Conservation (phyloP, 2,888 invertebrate species). For the Pseudolycoriella hygida region DNA sequence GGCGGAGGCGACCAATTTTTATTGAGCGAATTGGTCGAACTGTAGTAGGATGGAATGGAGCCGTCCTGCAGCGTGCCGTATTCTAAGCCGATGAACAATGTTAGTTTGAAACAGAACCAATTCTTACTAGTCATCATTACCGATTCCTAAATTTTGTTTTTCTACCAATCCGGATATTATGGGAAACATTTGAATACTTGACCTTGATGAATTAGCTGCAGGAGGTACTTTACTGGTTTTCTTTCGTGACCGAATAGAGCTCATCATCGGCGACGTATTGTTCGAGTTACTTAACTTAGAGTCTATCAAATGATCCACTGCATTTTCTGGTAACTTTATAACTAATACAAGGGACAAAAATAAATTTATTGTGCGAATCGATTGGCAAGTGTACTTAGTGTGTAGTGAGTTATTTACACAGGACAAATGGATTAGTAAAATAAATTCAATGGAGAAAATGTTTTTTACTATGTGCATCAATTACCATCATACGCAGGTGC, state of each 20-base stretch:
- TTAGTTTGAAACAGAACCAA: too few relatives aligned
- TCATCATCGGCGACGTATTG: slow-evolving; percentile 3
- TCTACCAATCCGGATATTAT: slow-evolving; percentile 29
- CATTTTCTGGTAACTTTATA: neutral
- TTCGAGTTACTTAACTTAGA: neutral
- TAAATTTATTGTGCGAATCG: neutral
- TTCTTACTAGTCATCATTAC: slow-evolving; percentile 11
- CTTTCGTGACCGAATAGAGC: neutral
- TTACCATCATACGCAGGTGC: slow-evolving; percentile 10
- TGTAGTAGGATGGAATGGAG: slow-evolving; percentile 45
- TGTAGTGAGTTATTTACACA: neutral
- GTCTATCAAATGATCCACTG: neutral
- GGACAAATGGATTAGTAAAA: too few relatives aligned
- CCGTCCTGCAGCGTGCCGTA: slow-evolving; percentile 62
- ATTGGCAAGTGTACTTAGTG: too few relatives aligned
- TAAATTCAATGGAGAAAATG: neutral
- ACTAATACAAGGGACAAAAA: neutral
- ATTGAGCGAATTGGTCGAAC: slow-evolving; percentile 30
- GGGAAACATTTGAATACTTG: slow-evolving; percentile 30
- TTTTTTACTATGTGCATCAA: neutral
- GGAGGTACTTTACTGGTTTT: slow-evolving; percentile 15
- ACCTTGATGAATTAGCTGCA: slow-evolving; percentile 28
- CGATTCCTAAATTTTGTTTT: slow-evolving; percentile 26
- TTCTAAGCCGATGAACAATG: slow-evolving; percentile 29
- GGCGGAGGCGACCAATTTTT: slow-evolving; percentile 22